Conservation (phyloP, 2,888 invertebrate species). For the Clivina fossor region DNA sequence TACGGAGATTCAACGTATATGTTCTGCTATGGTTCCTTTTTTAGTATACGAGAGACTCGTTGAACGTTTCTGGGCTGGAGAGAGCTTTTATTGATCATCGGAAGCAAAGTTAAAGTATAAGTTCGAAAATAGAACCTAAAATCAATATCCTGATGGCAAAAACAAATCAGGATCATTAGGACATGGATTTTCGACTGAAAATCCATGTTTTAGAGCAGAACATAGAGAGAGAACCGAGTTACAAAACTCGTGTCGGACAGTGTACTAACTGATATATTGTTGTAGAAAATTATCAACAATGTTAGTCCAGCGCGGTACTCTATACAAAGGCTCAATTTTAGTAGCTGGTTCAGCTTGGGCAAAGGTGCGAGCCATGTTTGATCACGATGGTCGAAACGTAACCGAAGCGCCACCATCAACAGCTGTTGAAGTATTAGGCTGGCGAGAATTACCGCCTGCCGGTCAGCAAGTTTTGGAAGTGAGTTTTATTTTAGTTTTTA, state of each 20-base stretch:
- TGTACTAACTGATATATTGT: background rate
- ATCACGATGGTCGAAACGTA: slow-evolving; percentile 71
- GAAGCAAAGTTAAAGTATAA: no score
- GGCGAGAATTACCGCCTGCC: slow-evolving; percentile 85
- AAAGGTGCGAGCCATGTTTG: slow-evolving; percentile 78
- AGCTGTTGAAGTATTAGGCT: slow-evolving; percentile 86
- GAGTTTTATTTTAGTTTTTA: slow-evolving; percentile 38
- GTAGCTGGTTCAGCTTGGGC: slow-evolving; percentile 86
- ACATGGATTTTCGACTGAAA: no score
- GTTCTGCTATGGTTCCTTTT: no score
- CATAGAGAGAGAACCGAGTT: background rate
- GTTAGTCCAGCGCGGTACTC: slow-evolving; percentile 67
- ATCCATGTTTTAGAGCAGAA: no score
- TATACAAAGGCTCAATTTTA: slow-evolving; percentile 73
- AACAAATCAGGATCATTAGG: no score
- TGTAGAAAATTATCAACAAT: slow-evolving; percentile 25
- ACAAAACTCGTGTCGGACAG: background rate
- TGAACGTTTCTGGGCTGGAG: no score
- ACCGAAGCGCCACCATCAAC: slow-evolving; percentile 73
- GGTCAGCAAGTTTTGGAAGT: slow-evolving; percentile 89
- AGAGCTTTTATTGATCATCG: no score
- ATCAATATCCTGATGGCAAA: no score
- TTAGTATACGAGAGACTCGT: no score
- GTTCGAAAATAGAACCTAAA: no score
- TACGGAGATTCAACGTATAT: no score